Percentiles rank a stretch among this genome's conserved stretches.
Evolutionary conservation across 2,113 vertebrate species (phyloP).

Genomic region (Oreochromis niloticus): DNA sequence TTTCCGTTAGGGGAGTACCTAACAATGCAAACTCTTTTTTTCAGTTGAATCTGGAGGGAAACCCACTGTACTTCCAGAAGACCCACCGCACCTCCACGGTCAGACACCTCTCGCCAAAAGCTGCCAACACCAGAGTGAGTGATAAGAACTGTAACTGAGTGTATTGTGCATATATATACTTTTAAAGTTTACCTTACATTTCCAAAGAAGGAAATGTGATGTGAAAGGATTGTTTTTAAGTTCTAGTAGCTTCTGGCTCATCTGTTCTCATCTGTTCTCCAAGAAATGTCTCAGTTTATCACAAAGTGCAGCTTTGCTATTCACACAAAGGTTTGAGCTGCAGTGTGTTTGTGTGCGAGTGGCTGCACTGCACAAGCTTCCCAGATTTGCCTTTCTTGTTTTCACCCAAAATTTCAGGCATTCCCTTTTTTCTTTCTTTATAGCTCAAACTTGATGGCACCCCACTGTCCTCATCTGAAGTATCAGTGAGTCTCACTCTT

Average conservation of each 20-base stretch:
- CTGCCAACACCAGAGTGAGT: conserved; percentile 78
- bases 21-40: not conserved
- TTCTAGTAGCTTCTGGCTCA: not conserved
- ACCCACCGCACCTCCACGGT: conserved; percentile 75
- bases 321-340: not conserved
- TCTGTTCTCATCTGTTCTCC: not conserved
- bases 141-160: not conserved
- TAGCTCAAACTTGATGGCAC: conserved; percentile 85
- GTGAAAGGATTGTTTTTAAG: not conserved
- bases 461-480: conserved; percentile 75
- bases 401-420: not conserved
- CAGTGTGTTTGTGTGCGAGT: not conserved
- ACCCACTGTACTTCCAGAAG: conserved; percentile 87
- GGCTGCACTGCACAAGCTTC: not conserved
- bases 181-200: not conserved
- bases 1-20: not conserved
- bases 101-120: conserved; percentile 78
- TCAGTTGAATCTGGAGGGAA: conserved; percentile 87
- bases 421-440: not conserved
- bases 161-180: not conserved
- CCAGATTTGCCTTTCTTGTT: not conserved
- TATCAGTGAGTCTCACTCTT: conserved; percentile 75
- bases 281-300: not conserved
- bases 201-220: not conserved
- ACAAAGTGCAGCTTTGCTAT: not conserved